Evolutionary conservation across 2,888 invertebrate genomes (phyloP).

Genomic region (Dorcus parallelipipedus): DNA sequence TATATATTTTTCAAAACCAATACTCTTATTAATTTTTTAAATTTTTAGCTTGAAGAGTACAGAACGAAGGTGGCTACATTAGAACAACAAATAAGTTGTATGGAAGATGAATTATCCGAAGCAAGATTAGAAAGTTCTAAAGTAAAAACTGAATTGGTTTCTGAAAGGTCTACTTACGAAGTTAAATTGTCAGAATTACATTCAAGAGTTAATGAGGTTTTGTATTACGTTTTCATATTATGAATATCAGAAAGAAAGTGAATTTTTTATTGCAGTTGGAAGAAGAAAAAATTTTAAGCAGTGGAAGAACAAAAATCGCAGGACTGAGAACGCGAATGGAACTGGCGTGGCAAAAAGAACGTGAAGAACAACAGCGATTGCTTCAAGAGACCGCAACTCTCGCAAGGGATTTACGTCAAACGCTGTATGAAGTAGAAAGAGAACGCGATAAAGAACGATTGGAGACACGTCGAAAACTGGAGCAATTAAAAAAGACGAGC

Average conservation of each 20-base stretch:
- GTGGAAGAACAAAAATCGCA: slow-evolving; percentile 80
- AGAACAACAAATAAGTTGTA: slow-evolving; percentile 79
- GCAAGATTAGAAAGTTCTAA: slow-evolving; percentile 77
- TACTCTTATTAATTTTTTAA: neutral
- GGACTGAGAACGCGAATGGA: slow-evolving; percentile 85
- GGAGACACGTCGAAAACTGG: slow-evolving; percentile 80
- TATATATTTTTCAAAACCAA: neutral
- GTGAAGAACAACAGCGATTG: slow-evolving; percentile 87
- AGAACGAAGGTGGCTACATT: slow-evolving; percentile 67
- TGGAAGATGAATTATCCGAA: slow-evolving; percentile 87
- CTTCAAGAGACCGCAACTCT: slow-evolving; percentile 87
- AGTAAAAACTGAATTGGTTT: slow-evolving; percentile 84
- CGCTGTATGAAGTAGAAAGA: slow-evolving; percentile 84
- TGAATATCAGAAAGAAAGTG: too few species aligned
- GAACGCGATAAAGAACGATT: slow-evolving; percentile 86
- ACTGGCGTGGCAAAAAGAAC: slow-evolving; percentile 90
- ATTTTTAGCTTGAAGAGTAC: slow-evolving; percentile 62
- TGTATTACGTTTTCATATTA: too few species aligned
- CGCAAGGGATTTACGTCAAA: slow-evolving; percentile 82
- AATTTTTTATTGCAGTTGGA: slow-evolving; percentile 60
- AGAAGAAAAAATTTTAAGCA: slow-evolving; percentile 79
- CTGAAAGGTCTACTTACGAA: slow-evolving; percentile 82
- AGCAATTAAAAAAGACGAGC: slow-evolving; percentile 77
- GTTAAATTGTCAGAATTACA: slow-evolving; percentile 85
- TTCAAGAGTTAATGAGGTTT: slow-evolving; percentile 78